Evolutionary conservation across 2,113 vertebrate genomes (phyloP).

Genomic region (Stegostoma tigrinum): DNA sequence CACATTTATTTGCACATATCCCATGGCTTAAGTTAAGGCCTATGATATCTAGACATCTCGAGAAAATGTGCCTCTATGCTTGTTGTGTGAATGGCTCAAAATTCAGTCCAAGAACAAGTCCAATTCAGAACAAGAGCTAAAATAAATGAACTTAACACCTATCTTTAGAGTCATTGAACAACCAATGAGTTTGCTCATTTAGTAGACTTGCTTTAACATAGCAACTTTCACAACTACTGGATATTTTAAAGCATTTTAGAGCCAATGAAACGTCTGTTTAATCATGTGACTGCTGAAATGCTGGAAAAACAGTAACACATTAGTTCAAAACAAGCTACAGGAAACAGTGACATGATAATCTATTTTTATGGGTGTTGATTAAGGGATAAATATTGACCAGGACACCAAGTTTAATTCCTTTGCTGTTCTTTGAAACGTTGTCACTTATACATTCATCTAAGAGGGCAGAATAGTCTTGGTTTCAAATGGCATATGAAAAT

Average conservation of each 20-base stretch:
- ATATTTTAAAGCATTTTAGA: not conserved
- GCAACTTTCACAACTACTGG: not conserved
- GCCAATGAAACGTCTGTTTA: too few species aligned
- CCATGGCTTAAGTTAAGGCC: not conserved
- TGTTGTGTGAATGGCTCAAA: not conserved
- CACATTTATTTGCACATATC: not conserved
- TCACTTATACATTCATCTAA: not conserved
- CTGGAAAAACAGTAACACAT: not conserved
- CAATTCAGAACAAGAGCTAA: not conserved
- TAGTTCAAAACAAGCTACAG: too few species aligned
- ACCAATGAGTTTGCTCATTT: not conserved
- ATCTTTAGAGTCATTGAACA: not conserved
- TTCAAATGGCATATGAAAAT: not conserved
- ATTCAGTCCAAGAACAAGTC: too few species aligned
- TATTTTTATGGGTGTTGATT: not conserved
- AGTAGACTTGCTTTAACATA: not conserved
- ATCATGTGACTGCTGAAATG: not conserved
- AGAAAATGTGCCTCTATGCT: not conserved
- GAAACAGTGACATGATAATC: not conserved
- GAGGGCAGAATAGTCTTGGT: not conserved
- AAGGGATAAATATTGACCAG: not conserved
- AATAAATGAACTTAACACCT: not conserved
- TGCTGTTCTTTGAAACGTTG: not conserved
- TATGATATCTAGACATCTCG: not conserved
- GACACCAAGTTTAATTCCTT: not conserved